Conservation (phyloP, 2,888 invertebrate species). For the Chironomus riparius region DNA sequence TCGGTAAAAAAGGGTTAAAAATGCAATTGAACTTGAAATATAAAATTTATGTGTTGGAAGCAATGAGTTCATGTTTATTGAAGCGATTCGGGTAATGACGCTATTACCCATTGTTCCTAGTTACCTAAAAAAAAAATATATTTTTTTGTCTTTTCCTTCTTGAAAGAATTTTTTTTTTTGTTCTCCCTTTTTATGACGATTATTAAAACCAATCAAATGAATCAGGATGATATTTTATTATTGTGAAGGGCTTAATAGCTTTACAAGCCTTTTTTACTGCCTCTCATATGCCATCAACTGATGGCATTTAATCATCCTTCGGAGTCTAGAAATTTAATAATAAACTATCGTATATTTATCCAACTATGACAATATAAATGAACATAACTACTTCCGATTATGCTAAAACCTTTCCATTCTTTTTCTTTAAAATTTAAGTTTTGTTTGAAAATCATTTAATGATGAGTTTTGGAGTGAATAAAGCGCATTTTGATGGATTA, state of each 20-base stretch:
- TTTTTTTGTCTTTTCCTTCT: not conserved
- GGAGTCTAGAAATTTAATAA: no score
- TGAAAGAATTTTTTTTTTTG: not conserved
- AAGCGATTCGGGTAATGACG: slow-evolving; percentile 16
- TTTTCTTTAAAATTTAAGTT: no score
- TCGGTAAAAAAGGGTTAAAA: slow-evolving; percentile 20
- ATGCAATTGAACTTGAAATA: slow-evolving; percentile 26
- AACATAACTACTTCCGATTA: slow-evolving; percentile 25
- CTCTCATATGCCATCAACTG: not conserved
- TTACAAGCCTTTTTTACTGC: no score
- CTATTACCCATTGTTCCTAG: not conserved
- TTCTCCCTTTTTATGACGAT: no score
- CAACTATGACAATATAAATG: slow-evolving; percentile 19
- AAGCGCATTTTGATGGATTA: no score
- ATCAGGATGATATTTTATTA: no score
- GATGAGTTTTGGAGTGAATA: no score
- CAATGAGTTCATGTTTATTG: slow-evolving; percentile 14
- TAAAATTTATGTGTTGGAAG: not conserved
- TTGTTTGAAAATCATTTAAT: no score
- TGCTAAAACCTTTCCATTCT: not conserved
- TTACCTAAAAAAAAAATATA: not conserved
- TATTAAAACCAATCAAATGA: not conserved
- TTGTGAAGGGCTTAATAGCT: not conserved
- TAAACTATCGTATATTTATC: slow-evolving; percentile 2
- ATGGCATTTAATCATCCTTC: not conserved